These are phyloP conservation scores for Aphidius gifuensis DNA, from an alignment of 1,140 invertebrate genomes.

Conservation along the genomic window DNA sequence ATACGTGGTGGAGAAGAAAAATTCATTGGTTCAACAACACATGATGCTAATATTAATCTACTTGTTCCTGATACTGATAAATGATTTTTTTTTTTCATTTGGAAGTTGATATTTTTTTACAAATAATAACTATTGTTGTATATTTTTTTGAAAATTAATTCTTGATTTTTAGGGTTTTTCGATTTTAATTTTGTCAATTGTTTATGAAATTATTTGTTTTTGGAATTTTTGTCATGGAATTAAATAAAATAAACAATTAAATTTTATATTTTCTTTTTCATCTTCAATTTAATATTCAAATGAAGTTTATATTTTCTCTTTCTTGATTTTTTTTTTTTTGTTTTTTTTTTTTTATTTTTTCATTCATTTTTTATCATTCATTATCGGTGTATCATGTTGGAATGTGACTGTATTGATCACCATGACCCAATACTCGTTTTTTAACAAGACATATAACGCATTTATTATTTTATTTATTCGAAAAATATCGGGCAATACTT, in stretches of 20 bases:
- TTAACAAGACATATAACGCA: conserved; percentile 24
- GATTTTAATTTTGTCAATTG: not conserved
- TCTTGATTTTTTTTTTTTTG: no score
- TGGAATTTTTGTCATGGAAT: no score
- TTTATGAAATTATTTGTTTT: not conserved
- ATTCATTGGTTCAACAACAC: conserved; percentile 60
- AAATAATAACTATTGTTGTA: not conserved
- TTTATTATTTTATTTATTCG: conserved; percentile 11
- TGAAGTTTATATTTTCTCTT: not conserved
- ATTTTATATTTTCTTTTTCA: conserved; percentile 6
- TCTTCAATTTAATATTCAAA: conserved; percentile 17
- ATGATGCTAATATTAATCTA: conserved; percentile 66
- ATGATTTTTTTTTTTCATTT: not conserved
- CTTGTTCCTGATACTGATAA: conserved; percentile 57
- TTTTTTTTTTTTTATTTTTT: no score
- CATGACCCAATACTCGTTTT: conserved; percentile 23
- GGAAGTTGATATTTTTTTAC: not conserved
- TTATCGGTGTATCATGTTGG: conserved; percentile 19
- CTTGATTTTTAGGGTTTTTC: not conserved
- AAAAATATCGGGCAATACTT: conserved; percentile 20
- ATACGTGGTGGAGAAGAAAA: conserved; percentile 72
- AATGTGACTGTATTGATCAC: conserved; percentile 24
- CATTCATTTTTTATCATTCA: not conserved
- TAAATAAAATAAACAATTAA: conserved; percentile 2
- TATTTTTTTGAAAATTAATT: not conserved